Evolutionary conservation across 2,888 invertebrate genomes (phyloP), one percentile per base, ranked within the genome.

Genomic region (Heliconius ethilla): DNA sequence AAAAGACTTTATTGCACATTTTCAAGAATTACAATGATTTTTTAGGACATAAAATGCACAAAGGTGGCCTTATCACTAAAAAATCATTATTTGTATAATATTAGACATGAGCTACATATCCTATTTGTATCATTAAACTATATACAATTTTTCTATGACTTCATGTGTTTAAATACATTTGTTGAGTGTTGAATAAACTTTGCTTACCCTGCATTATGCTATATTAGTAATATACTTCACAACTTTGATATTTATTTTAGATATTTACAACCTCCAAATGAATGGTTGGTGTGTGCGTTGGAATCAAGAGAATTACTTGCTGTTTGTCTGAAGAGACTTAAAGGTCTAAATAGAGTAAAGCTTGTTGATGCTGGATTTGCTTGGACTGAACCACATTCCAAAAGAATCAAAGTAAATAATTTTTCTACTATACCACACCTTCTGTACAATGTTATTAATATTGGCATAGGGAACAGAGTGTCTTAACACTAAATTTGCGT

Each of bases 351-450:
- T 86, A 96, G 97, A 87, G 97, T 99, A 0, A 98, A 98, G 87
- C 94, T 99, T 25, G 95, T 99, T 76, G 99, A 99, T 95, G 99
- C 99, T 65, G 97, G 97, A 1, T 99, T 99, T 94, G 96, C 99
- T 6, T 99, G 99, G 99, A 99, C 99, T 15, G 99, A 99, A 89
- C 99, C 99, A 62, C 99, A 99, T 95, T 99, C 99, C 1, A 99
- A 98, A 91, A 96, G 99, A 82, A 96, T 99, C 75, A 99, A 99
- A 95, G 97, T 98, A 81, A 78, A 77, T 66, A 76, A 13, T 66
- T 76, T 25, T 55, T 10, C 9, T 66, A 51, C 7, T 18, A 63
- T 27, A 27, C 6, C 5, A n/a, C 13, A 62, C 5, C 1, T 62
- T 25, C 25, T 62, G n/a, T 62, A 10, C 11, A 22, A 62, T 51